These are phyloP conservation scores for Drosophila rufa DNA, from an alignment of 1,140 invertebrate species.

Conservation along the genomic window DNA sequence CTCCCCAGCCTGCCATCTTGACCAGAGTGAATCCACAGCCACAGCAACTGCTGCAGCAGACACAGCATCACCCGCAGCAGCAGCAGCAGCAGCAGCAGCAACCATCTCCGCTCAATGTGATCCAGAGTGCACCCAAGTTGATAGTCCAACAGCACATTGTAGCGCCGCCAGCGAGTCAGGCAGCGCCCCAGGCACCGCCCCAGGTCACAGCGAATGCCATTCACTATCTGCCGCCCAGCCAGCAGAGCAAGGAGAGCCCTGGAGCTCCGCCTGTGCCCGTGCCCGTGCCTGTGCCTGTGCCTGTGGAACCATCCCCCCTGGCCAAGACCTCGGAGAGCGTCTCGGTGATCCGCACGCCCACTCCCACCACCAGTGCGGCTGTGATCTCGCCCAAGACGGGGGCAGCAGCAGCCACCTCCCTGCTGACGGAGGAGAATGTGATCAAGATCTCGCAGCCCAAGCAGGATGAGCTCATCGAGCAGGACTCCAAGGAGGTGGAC, in stretches of 20 bases:
- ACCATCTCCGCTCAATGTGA: conserved; percentile 63
- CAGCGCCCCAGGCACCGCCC: background rate
- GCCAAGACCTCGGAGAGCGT: conserved; percentile 70
- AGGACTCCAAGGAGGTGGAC: conserved; percentile 88
- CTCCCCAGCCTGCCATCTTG: conserved; percentile 30
- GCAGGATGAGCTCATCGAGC: conserved; percentile 74
- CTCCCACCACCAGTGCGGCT: conserved; percentile 59
- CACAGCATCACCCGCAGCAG: conserved; percentile 40
- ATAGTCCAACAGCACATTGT: conserved; percentile 78
- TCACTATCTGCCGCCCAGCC: conserved; percentile 37
- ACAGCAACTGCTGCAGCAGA: conserved; percentile 39
- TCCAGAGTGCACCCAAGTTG: conserved; percentile 66
- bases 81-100: conserved; percentile 38
- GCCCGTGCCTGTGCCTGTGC: background rate
- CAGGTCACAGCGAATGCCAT: conserved; percentile 21
- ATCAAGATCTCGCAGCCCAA: conserved; percentile 84
- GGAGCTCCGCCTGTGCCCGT: background rate
- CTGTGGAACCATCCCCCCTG: background rate
- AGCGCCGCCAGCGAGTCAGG: conserved; percentile 40
- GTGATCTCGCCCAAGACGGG: conserved; percentile 50
- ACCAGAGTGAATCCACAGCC: conserved; percentile 35
- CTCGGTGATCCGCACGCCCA: conserved; percentile 75
- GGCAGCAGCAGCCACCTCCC: conserved; percentile 22
- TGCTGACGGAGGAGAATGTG: conserved; percentile 79
- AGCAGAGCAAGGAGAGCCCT: conserved; percentile 42